Evolutionary conservation across 2,888 invertebrate species (phyloP).

Genomic region (Chouioia cunea): DNA sequence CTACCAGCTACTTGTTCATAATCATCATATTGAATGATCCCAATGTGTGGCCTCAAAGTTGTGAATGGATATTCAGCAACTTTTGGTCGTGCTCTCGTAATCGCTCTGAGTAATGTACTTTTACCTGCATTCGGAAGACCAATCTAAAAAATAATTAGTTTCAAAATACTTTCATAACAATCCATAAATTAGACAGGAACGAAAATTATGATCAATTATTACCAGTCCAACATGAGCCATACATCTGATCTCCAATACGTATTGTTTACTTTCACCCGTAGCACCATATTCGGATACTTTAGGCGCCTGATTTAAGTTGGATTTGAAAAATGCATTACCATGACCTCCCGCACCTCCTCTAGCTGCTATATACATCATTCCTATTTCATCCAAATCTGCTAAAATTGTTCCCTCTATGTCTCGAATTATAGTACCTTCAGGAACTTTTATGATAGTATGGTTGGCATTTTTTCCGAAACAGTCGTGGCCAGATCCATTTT

Average conservation of each 20-base stretch:
- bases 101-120: slow-evolving; percentile 87
- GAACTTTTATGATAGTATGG: slow-evolving; percentile 81
- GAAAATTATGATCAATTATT: slow-evolving; percentile 53
- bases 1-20: slow-evolving; percentile 85
- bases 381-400: slow-evolving; percentile 77
- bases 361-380: slow-evolving; percentile 90
- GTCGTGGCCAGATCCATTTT: slow-evolving; percentile 79
- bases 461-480: slow-evolving; percentile 86
- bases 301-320: slow-evolving; percentile 84
- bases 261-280: slow-evolving; percentile 80
- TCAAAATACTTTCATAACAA: not conserved
- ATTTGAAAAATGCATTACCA: slow-evolving; percentile 93
- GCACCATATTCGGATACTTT: slow-evolving; percentile 90
- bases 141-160: slow-evolving; percentile 68
- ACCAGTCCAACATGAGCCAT: slow-evolving; percentile 96
- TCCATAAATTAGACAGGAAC: slow-evolving; percentile 16
- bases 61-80: slow-evolving; percentile 95
- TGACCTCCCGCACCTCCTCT: slow-evolving; percentile 96
- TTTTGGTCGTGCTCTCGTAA: slow-evolving; percentile 89
- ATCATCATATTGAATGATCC: slow-evolving; percentile 90
- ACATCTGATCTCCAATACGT: slow-evolving; percentile 85
- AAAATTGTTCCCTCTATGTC: slow-evolving; percentile 72
- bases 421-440: slow-evolving; percentile 84
- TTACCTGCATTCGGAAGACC: slow-evolving; percentile 96
- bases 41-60: slow-evolving; percentile 88